Evolutionary conservation across 2,888 invertebrate species (phyloP).

Genomic region (Phytoseiulus persimilis): DNA sequence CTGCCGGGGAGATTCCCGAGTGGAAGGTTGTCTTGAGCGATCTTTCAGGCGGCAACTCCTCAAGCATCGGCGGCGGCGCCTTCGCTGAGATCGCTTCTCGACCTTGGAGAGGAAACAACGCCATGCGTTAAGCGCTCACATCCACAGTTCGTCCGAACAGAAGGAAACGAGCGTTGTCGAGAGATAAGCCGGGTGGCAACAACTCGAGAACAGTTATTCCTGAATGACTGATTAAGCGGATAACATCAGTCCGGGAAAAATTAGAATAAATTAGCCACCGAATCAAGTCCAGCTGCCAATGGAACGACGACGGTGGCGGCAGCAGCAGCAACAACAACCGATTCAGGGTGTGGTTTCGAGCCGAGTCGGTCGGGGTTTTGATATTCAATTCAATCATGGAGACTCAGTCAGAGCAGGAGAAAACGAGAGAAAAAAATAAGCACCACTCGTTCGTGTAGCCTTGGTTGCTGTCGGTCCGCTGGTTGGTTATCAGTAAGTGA

Average conservation of each 20-base stretch:
- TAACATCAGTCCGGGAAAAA: not conserved
- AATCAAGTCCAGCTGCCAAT: not conserved
- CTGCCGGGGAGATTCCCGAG: not conserved
- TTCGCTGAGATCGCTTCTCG: too few species aligned
- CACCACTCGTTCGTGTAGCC: not conserved
- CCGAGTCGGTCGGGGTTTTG: not conserved
- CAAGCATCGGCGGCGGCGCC: not conserved
- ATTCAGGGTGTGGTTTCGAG: not conserved
- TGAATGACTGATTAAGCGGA: not conserved
- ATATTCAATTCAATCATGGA: not conserved
- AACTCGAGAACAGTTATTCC: not conserved
- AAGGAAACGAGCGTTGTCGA: not conserved
- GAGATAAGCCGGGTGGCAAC: not conserved
- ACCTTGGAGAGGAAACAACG: too few species aligned
- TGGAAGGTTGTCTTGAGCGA: too few species aligned
- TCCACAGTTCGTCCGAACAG: not conserved
- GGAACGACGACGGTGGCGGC: not conserved
- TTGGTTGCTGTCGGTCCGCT: not conserved
- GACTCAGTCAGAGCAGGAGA: not conserved
- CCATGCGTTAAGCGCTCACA: too few species aligned
- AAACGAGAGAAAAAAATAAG: not conserved
- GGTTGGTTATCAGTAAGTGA: not conserved
- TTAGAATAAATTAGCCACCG: constrained; percentile 5
- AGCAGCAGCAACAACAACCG: not conserved
- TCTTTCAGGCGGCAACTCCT: not conserved